These are phyloP conservation scores for Plebejus melissa DNA, from an alignment of 2,888 invertebrate species.

Conservation along the genomic window DNA sequence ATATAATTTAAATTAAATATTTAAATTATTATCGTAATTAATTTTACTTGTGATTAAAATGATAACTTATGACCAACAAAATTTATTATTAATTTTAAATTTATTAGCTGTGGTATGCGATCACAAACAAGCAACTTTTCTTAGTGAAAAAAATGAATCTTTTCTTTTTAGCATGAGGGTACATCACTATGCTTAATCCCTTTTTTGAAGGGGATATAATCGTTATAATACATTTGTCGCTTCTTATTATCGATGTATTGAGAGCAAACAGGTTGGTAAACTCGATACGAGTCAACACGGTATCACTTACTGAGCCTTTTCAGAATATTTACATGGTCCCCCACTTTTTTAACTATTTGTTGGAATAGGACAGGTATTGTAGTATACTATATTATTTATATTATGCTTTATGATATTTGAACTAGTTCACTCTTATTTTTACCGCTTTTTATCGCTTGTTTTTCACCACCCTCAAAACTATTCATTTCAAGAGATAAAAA, in stretches of 20 bases:
- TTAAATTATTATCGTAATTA: background rate
- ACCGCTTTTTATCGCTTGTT: background rate
- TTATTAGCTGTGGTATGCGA: too few relatives aligned
- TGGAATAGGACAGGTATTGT: background rate
- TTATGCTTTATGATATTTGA: too few relatives aligned
- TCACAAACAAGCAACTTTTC: too few relatives aligned
- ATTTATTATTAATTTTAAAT: background rate
- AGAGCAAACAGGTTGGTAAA: conserved; percentile 65
- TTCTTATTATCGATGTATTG: conserved; percentile 74
- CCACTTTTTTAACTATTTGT: background rate
- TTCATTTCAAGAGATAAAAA: background rate
- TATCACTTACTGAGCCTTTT: conserved; percentile 66
- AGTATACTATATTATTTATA: background rate
- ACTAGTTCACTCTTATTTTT: background rate
- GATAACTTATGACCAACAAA: background rate
- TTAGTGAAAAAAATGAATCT: background rate
- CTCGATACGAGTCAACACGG: conserved; percentile 65
- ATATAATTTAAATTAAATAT: background rate
- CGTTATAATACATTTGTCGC: conserved; percentile 75
- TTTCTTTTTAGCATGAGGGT: background rate
- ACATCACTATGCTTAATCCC: conserved; percentile 63
- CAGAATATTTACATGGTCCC: conserved; percentile 12
- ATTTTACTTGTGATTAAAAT: too few relatives aligned
- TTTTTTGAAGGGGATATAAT: conserved; percentile 67
- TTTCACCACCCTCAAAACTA: background rate